Conservation (phyloP, 2,113 vertebrate genomes). For the Salvelinus sp. region DNA sequence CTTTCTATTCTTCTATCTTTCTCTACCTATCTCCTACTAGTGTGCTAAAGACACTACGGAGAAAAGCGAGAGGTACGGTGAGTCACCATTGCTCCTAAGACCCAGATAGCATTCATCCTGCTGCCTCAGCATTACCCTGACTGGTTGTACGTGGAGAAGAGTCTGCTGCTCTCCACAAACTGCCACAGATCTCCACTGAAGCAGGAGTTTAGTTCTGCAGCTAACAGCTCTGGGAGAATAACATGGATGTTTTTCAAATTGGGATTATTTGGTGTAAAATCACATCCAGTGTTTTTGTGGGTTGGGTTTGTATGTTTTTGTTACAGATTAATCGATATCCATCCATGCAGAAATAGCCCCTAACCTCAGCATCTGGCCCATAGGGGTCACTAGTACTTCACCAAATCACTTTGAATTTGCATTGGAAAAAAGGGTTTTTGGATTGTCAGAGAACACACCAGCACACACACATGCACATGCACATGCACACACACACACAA, state of each 20-base stretch:
- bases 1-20: conserved; percentile 11
- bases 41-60: background rate
- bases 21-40: background rate
- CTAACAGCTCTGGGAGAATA: background rate
- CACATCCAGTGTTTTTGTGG: conserved; percentile 8
- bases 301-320: background rate
- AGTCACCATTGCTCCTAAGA: background rate
- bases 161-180: background rate
- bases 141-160: background rate
- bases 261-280: background rate
- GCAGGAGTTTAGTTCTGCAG: background rate
- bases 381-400: conserved; percentile 98
- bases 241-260: conserved; percentile 1
- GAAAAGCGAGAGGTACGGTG: background rate
- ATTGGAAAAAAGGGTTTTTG: conserved; percentile 52
- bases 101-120: conserved; percentile 26
- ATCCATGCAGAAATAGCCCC: conserved; percentile 54
- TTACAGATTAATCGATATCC: conserved; percentile 26
- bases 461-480: conserved; percentile 31
- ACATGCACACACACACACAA: background rate
- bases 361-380: conserved; percentile 78
- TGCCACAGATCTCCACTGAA: background rate
- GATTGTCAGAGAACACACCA: conserved; percentile 31
- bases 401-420: conserved; percentile 78
- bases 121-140: background rate